phyloP scores from a whole-genome alignment of 2,888 invertebrate genomes.

The Hydroisotoma schaefferi region DNA sequence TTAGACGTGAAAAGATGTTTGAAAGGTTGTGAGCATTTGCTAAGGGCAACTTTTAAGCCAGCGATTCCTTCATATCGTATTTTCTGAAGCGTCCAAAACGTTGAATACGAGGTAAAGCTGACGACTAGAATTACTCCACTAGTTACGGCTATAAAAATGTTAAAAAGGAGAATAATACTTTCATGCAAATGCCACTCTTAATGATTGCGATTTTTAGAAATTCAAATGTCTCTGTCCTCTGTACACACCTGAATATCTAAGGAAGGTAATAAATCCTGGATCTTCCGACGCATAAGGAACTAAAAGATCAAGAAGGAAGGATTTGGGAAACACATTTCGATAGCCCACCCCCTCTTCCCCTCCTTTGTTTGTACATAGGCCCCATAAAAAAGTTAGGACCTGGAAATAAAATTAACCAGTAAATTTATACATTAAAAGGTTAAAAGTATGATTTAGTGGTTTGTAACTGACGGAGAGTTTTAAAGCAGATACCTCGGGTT shows the following conservation, averaged over 20 bases:
- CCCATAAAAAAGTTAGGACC: slow-evolving; percentile 24
- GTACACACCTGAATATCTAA: slow-evolving; percentile 20
- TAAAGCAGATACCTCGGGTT: slow-evolving; percentile 33
- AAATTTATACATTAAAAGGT: slow-evolving; percentile 1
- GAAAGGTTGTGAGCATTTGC: too few relatives aligned
- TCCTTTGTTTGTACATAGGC: slow-evolving; percentile 1
- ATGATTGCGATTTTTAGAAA: too few relatives aligned
- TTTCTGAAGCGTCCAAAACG: slow-evolving; percentile 44
- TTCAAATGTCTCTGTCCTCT: background rate
- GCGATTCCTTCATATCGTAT: slow-evolving; percentile 50
- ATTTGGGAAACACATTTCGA: background rate
- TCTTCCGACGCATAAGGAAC: background rate
- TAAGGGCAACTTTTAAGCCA: too few relatives aligned
- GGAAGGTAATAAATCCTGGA: background rate
- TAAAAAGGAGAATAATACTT: too few relatives aligned
- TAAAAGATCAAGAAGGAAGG: slow-evolving; percentile 6
- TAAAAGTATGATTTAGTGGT: background rate
- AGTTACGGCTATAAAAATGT: slow-evolving; percentile 26
- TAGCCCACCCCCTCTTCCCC: background rate
- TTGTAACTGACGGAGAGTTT: background rate
- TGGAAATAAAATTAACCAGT: slow-evolving; percentile 5
- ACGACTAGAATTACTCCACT: slow-evolving; percentile 32
- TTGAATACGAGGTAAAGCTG: slow-evolving; percentile 28
- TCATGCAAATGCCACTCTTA: too few relatives aligned
- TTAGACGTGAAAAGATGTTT: too few relatives aligned